phyloP scores from a whole-genome alignment of 2,888 invertebrate species.

The Eupithecia subumbrata region DNA sequence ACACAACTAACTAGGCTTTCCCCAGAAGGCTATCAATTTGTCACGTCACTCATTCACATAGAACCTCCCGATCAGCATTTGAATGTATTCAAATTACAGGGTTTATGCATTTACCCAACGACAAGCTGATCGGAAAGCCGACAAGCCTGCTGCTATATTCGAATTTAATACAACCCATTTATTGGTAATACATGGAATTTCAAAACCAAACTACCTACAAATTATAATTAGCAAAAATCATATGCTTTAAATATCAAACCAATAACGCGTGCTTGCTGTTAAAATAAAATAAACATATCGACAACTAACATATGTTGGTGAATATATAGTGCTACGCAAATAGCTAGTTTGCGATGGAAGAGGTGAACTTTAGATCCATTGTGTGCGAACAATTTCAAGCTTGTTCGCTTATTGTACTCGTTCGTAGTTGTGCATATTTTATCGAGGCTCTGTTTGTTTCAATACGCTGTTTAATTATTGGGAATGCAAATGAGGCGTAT shows the following conservation, averaged over 20 bases:
- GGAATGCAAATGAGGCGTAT: background rate
- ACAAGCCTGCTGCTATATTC: background rate
- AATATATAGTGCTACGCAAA: background rate
- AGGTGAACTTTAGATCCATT: conserved; percentile 1
- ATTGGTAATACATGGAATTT: background rate
- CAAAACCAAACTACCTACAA: background rate
- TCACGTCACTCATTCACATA: background rate
- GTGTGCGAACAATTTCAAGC: background rate
- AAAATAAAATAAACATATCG: background rate
- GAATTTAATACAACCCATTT: background rate
- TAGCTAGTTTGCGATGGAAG: background rate
- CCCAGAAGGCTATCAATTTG: background rate
- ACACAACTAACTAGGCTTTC: too few relatives aligned
- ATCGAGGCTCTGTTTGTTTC: background rate
- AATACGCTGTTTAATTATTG: background rate
- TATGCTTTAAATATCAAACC: background rate
- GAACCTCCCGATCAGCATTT: background rate
- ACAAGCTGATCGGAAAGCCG: background rate
- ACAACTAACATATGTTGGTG: background rate
- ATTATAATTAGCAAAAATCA: background rate
- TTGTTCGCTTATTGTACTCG: conserved; percentile 4
- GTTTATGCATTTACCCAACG: background rate
- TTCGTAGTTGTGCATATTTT: conserved; percentile 10
- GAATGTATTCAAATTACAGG: background rate
- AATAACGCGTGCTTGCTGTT: background rate